These are phyloP conservation scores for Apoderus coryli DNA, from an alignment of 2,888 invertebrate genomes.

Conservation along the genomic window DNA sequence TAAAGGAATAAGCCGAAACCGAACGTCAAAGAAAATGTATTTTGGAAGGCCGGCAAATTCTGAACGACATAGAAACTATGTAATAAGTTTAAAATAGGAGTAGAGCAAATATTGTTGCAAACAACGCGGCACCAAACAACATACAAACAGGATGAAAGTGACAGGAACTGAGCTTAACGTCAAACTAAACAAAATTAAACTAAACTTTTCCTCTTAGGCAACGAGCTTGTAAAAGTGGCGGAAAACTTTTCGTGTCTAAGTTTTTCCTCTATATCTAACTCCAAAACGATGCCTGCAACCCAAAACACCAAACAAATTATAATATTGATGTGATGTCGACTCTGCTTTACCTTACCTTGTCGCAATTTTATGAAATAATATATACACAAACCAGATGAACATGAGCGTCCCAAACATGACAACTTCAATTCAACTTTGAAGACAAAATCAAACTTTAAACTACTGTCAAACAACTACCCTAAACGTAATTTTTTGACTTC, in stretches of 20 bases:
- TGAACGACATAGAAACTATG: constrained; percentile 27
- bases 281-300: constrained; percentile 26
- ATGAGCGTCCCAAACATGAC: no score
- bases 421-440: no score
- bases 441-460: no score
- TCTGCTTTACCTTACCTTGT: no score
- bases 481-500: no score
- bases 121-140: constrained; percentile 31
- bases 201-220: constrained; percentile 36
- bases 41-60: constrained; percentile 16
- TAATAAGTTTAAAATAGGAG: constrained; percentile 27
- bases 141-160: constrained; percentile 33
- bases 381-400: no score
- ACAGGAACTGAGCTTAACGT: constrained; percentile 35
- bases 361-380: no score
- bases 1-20: no score
- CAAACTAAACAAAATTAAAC: constrained; percentile 37
- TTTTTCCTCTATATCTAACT: constrained; percentile 32
- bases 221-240: constrained; percentile 28
- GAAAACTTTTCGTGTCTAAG: constrained; percentile 35
- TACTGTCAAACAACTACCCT: no score
- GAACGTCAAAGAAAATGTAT: constrained; percentile 15
- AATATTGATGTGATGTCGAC: constrained; percentile 24
- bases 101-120: constrained; percentile 30
- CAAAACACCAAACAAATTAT: constrained; percentile 34